Evolutionary conservation across 2,888 invertebrate species (phyloP).

Genomic region (Papilio gigon): DNA sequence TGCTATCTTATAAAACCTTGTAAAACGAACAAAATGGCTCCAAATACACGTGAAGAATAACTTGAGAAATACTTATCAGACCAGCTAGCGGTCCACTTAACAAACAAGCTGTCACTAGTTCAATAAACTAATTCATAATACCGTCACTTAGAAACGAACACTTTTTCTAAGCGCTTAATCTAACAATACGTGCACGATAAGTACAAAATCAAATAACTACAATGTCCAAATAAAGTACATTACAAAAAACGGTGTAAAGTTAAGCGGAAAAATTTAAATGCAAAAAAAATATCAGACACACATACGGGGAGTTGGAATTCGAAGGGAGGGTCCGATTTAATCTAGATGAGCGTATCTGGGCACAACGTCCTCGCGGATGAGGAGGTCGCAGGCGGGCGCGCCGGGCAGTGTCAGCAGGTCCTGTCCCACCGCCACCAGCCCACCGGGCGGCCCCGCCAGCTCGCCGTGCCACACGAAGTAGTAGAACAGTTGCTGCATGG

Average conservation of each 20-base stretch:
- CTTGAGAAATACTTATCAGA: conserved; percentile 29
- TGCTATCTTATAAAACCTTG: conserved; percentile 23
- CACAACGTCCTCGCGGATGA: conserved; percentile 88
- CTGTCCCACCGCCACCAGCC: conserved; percentile 86
- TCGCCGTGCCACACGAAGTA: conserved; percentile 90
- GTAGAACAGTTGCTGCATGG: conserved; percentile 92
- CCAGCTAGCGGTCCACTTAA: conserved; percentile 26
- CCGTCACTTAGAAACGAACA: conserved; percentile 36
- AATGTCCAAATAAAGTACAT: conserved; percentile 38
- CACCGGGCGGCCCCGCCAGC: conserved; percentile 83
- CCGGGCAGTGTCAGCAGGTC: conserved; percentile 85
- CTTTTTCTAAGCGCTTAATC: conserved; percentile 37
- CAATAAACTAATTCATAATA: conserved; percentile 28
- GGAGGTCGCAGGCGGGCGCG: conserved; percentile 89
- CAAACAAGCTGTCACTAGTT: conserved; percentile 29
- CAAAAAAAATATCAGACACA: conserved; percentile 40
- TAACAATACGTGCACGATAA: conserved; percentile 43
- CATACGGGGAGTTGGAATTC: conserved; percentile 36
- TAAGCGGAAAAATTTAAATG: conserved; percentile 29
- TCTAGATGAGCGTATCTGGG: conserved; percentile 89
- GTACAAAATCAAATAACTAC: conserved; percentile 43
- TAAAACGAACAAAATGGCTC: conserved; percentile 21
- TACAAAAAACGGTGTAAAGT: conserved; percentile 37
- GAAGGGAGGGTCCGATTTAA: conserved; percentile 73
- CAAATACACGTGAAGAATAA: conserved; percentile 20